Conservation (phyloP, 2,113 vertebrate genomes). For the Arizona elegans region DNA sequence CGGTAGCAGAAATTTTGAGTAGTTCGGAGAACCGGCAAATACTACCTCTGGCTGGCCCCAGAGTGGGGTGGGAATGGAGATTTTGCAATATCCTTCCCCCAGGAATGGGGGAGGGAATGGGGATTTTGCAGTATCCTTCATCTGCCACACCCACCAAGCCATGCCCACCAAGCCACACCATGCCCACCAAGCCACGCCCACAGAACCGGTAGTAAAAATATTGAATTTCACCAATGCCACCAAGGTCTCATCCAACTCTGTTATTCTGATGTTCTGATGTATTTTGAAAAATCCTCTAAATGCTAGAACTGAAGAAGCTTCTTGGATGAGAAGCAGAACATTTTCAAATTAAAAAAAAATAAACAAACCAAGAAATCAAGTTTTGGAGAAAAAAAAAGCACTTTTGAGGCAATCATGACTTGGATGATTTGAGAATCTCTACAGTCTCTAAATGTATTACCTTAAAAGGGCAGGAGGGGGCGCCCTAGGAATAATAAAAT, state of each 20-base stretch:
- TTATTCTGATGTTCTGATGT: background rate
- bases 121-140: no score
- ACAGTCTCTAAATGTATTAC: background rate
- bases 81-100: no score
- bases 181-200: no score
- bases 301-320: background rate
- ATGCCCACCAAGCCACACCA: no score
- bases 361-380: background rate
- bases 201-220: no score
- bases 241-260: background rate
- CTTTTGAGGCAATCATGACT: background rate
- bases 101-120: no score
- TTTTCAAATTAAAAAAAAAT: background rate
- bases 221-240: no score
- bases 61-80: no score
- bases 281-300: background rate
- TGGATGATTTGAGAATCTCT: background rate
- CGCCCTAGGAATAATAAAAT: conserved; percentile 46
- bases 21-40: no score
- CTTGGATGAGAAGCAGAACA: background rate
- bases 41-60: no score
- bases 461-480: conserved; percentile 52
- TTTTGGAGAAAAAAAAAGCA: background rate
- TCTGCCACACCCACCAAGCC: no score
- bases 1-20: no score